A percentile compares a stretch with the other conserved stretches of the same genome.
These are phyloP conservation scores for Tyrophagus putrescentiae DNA, from an alignment of 1,140 invertebrate genomes.

Conservation along the genomic window DNA sequence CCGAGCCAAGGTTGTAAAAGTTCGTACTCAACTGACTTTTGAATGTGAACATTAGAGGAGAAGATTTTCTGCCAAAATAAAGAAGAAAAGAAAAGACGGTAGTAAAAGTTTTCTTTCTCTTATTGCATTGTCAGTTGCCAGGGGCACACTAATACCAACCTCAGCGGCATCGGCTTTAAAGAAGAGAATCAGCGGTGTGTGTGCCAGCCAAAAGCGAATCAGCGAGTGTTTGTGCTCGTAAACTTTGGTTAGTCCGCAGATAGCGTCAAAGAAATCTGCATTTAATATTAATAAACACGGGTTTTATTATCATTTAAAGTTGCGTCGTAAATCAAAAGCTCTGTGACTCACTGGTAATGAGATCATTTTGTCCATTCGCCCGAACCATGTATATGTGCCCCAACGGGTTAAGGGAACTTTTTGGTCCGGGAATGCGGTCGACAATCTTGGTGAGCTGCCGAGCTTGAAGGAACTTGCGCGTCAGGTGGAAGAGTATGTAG, in stretches of 20 bases:
- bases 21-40: slow-evolving; percentile 49
- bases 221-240: neutral
- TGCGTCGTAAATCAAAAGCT: too few relatives aligned
- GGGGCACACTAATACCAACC: neutral
- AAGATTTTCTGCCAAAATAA: slow-evolving; percentile 35
- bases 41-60: slow-evolving; percentile 44
- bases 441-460: neutral
- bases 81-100: neutral
- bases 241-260: neutral
- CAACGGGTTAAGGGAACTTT: neutral
- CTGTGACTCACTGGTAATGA: too few relatives aligned
- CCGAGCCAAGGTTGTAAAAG: slow-evolving; percentile 51
- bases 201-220: neutral
- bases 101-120: too few relatives aligned
- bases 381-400: neutral
- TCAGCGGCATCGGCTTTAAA: neutral
- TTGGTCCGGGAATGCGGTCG: neutral
- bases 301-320: too few relatives aligned
- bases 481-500: neutral
- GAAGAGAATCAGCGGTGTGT: neutral
- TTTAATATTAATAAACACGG: neutral
- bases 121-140: too few relatives aligned
- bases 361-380: neutral
- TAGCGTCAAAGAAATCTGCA: neutral
- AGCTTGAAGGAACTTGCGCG: neutral